Conservation (phyloP, 2,797 vertebrate genomes). For the Varecia variegata region DNA sequence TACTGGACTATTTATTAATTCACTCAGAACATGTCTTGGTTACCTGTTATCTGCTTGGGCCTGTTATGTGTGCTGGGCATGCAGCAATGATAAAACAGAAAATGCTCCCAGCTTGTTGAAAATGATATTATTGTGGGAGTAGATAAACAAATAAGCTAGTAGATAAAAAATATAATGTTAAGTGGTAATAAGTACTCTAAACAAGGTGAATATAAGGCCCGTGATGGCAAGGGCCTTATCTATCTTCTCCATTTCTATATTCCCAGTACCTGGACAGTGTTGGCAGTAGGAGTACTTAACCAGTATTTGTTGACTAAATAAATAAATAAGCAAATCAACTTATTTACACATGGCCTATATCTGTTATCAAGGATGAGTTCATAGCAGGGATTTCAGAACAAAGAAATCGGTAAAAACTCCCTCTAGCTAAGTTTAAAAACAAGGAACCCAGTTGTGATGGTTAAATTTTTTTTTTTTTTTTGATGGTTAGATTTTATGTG, state of each 20-base stretch:
- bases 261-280: background rate
- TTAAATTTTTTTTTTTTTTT: background rate
- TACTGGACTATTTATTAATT: background rate
- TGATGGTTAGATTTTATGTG: background rate
- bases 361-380: background rate
- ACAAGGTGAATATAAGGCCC: background rate
- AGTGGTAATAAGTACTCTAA: background rate
- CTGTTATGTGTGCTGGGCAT: background rate
- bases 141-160: background rate
- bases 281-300: background rate
- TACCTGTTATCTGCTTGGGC: background rate
- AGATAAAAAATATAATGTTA: background rate
- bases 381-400: background rate
- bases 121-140: background rate
- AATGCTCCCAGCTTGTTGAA: background rate
- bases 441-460: background rate
- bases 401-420: background rate
- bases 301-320: background rate
- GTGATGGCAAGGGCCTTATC: background rate
- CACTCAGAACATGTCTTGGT: background rate
- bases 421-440: background rate
- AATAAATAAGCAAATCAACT: background rate
- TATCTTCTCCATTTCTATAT: background rate
- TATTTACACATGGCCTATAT: background rate
- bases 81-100: background rate